Percentiles rank a stretch among this genome's conserved stretches.
phyloP scores from a whole-genome alignment of 2,888 invertebrate species.

The Rhopalosiphum nymphaeae region DNA sequence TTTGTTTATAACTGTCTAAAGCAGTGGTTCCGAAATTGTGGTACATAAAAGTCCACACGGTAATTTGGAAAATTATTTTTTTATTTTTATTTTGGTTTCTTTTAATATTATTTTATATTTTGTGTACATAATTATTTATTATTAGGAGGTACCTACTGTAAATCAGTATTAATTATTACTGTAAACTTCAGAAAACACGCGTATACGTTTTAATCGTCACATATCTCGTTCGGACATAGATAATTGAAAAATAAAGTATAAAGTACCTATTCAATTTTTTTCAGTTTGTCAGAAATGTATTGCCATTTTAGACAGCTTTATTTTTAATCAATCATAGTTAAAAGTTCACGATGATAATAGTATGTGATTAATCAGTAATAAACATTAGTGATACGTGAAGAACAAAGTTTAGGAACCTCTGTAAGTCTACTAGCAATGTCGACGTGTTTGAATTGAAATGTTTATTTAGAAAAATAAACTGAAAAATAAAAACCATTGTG shows the following conservation, averaged over 20 bases:
- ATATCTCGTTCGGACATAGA: not conserved
- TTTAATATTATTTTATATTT: not conserved
- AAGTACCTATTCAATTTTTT: too few relatives aligned
- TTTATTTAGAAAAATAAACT: not conserved
- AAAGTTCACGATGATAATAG: too few relatives aligned
- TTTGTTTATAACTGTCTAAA: not conserved
- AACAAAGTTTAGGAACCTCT: not conserved
- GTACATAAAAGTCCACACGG: not conserved
- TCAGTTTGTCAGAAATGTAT: not conserved
- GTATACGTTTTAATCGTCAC: not conserved
- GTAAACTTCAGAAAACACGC: not conserved
- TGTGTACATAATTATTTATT: not conserved
- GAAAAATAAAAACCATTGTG: not conserved
- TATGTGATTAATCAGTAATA: not conserved
- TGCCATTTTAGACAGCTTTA: not conserved
- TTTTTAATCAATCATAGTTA: not conserved
- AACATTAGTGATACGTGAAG: not conserved
- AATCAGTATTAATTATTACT: accelerated
- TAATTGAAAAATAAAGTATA: not conserved
- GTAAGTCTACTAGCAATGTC: not conserved
- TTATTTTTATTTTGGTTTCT: not conserved
- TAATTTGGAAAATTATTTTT: not conserved
- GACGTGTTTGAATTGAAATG: not conserved
- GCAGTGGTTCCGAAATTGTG: not conserved
- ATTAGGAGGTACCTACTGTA: too few relatives aligned